Conservation (phyloP, 2,888 invertebrate genomes). For the Heliconius erato region DNA sequence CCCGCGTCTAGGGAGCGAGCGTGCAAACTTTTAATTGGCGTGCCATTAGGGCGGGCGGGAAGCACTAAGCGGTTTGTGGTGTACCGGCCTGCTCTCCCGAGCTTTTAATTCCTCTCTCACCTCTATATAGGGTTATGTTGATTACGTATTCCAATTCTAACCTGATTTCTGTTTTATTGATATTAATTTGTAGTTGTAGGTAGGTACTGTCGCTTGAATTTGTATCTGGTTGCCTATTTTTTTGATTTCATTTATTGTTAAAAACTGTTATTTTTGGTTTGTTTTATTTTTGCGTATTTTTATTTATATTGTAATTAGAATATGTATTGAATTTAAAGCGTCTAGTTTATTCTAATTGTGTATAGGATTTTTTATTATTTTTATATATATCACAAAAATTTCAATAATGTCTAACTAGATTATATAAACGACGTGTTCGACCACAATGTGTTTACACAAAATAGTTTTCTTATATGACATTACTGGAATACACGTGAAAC, state of each 20-base stretch:
- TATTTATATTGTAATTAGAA: background rate
- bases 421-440: background rate
- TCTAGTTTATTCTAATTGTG: background rate
- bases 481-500: background rate
- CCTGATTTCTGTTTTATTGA: slow-evolving; percentile 52
- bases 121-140: slow-evolving; percentile 68
- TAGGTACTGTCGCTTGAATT: background rate
- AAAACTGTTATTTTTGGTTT: background rate
- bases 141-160: slow-evolving; percentile 64
- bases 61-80: slow-evolving; percentile 86
- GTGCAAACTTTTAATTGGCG: slow-evolving; percentile 85
- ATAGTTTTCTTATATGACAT: background rate
- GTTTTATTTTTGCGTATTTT: background rate
- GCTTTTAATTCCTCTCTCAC: slow-evolving; percentile 80
- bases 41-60: slow-evolving; percentile 84
- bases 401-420: background rate
- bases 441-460: background rate
- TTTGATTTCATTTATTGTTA: background rate
- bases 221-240: background rate
- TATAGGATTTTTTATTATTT: background rate
- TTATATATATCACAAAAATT: background rate
- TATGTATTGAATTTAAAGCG: background rate
- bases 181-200: slow-evolving; percentile 37
- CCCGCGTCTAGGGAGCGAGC: slow-evolving; percentile 74
- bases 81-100: slow-evolving; percentile 79